Base-by-base conservation (phyloP, 2,888 invertebrate genomes). In the Eucera pruinosa region DNA sequence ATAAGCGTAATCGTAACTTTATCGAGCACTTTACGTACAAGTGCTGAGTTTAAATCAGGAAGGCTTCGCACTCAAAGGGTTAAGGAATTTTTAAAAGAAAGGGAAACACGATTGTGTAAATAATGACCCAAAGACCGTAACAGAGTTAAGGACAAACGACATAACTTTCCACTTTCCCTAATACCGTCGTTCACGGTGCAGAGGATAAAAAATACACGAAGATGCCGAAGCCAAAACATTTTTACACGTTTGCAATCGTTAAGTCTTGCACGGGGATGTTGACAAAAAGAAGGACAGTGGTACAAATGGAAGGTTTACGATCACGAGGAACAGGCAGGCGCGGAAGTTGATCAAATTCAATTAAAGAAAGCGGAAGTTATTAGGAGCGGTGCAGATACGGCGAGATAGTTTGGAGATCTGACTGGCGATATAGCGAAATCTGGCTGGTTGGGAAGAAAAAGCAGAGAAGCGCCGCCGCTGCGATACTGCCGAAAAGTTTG, bases 401-500 rank as follows among this genome's bases (percentile, higher is more conserved):
- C 33, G 30, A 61, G 64, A 61, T 84, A 65, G 73, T 78, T 60
- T 57, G 48, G 57, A 75, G 81, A 82, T 87, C 78, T 48, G 68
- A 39, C 60, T 52, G 64, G 70, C 75, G 84, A 87, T 86, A 87
- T 81, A 83, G 80, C 74, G 79, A 79, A 72, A 73, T 66, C 64
- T 61, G 69, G 68, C 64, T 78, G 43, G 65, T 77, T 69, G 61
- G 74, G 69, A 61, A 68, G 65, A 75, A 79, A 73, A 75, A 62
- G 48, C 45, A 67, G 43, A 58, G 69, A 69, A 50, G 45, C 4
- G 45, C 70, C 68, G 36, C 45, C 45, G 76, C 61, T 72, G 74
- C 80, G 78, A 80, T 80, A 84, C 79, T 80, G 77, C 74, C 74
- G 83, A 85, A 86, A 88, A 89, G 81, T 88, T 88, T 86, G 86